A percentile compares a stretch with the other conserved stretches of the same genome.
Evolutionary conservation across 2,113 vertebrate genomes (phyloP).

Genomic region (Pagrus major): DNA sequence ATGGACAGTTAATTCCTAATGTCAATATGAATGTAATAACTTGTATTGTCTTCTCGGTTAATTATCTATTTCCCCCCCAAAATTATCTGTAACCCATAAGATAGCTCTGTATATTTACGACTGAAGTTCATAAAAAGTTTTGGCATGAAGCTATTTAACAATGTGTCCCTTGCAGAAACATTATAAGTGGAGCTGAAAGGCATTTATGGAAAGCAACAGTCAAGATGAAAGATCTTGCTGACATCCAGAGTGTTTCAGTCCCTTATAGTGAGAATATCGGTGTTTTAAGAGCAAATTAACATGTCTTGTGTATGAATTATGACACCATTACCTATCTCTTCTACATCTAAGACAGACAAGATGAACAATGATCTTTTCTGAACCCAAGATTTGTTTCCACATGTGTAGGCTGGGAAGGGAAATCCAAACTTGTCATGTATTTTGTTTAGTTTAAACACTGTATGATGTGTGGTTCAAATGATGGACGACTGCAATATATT

Average conservation of each 20-base stretch:
- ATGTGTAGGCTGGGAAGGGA: neutral
- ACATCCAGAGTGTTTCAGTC: neutral
- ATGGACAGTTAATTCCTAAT: neutral
- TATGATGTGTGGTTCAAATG: conserved; percentile 20
- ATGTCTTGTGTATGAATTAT: neutral
- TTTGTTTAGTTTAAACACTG: neutral
- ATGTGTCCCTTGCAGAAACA: neutral
- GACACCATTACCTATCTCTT: neutral
- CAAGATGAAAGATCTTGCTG: neutral
- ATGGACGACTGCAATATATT: conserved; percentile 34
- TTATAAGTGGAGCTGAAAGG: neutral
- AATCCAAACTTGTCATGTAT: conserved; percentile 12
- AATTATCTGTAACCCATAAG: neutral
- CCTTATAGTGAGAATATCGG: neutral
- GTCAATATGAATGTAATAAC: neutral
- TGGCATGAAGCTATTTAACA: neutral
- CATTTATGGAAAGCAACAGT: neutral
- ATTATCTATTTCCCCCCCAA: neutral
- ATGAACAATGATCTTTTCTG: neutral
- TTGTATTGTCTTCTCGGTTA: neutral
- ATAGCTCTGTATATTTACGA: neutral
- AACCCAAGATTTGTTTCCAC: neutral
- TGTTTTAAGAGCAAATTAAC: neutral
- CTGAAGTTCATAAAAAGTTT: neutral
- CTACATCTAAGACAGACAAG: neutral